These are phyloP conservation scores for Chromoteleia sp. DNA, from an alignment of 2,888 invertebrate genomes.

Conservation along the genomic window DNA sequence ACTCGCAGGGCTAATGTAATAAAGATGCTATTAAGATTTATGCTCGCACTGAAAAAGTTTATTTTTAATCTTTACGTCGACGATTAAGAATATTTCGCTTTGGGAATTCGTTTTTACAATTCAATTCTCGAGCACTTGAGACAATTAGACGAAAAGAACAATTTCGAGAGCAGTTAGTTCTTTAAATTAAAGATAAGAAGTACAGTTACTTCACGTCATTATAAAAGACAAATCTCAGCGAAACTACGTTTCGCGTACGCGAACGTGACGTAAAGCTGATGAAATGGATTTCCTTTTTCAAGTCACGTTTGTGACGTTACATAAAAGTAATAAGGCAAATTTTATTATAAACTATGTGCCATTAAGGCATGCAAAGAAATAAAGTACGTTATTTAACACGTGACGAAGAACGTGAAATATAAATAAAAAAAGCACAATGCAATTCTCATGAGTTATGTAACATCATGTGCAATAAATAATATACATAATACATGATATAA, in stretches of 20 bases:
- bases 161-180: too few species aligned
- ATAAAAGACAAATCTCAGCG: too few species aligned
- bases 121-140: too few species aligned
- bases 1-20: slow-evolving; percentile 15
- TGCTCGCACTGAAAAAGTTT: background rate
- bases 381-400: slow-evolving; percentile 6
- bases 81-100: too few species aligned
- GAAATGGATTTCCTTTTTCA: slow-evolving; percentile 12
- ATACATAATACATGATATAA: slow-evolving; percentile 23
- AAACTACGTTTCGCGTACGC: too few species aligned
- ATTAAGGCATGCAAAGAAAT: slow-evolving; percentile 8
- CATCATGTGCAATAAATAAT: slow-evolving; percentile 28
- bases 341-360: slow-evolving; percentile 11
- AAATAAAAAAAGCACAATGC: slow-evolving; percentile 24
- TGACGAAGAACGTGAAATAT: background rate
- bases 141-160: too few species aligned
- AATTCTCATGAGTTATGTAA: slow-evolving; percentile 25
- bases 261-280: too few species aligned
- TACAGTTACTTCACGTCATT: too few species aligned
- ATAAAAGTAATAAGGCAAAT: slow-evolving; percentile 10
- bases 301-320: slow-evolving; percentile 3
- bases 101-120: too few species aligned
- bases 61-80: slow-evolving; percentile 7
- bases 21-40: slow-evolving; percentile 28
- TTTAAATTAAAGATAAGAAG: too few species aligned